Evolutionary conservation across 37 sponge, comb jelly and placozoan genomes (phyloP).

Genomic region (Halisarca cf. caerulea): DNA sequence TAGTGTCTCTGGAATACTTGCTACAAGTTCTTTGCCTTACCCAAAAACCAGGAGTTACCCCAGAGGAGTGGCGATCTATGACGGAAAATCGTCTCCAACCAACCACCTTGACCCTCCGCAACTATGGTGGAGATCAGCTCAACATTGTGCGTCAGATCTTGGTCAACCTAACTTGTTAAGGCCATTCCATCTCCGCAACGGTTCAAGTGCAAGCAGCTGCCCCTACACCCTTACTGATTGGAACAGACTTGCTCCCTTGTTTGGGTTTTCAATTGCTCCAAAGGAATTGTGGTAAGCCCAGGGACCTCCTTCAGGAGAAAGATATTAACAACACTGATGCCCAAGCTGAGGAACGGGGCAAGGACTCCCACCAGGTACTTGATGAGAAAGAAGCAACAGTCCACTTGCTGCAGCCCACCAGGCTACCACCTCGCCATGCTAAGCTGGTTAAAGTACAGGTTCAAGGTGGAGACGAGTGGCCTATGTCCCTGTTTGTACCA

Average conservation of each 20-base stretch:
- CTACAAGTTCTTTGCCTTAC: not conserved
- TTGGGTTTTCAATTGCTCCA: conserved; percentile 1
- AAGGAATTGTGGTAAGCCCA: not conserved
- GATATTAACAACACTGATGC: no score
- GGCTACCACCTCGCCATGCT: conserved; percentile 17
- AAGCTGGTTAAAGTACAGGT: not conserved
- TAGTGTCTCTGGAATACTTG: conserved; percentile 25
- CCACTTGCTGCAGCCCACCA: not conserved
- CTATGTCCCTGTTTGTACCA: no score
- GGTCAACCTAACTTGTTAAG: not conserved
- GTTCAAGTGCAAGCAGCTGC: conserved; percentile 48
- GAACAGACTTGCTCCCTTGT: conserved; percentile 44
- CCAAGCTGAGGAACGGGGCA: no score
- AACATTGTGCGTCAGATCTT: conserved; percentile 21
- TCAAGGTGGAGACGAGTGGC: no score
- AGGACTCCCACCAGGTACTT: no score
- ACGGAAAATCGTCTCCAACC: not conserved
- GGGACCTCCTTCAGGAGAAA: not conserved
- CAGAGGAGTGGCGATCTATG: not conserved
- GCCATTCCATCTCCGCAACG: not conserved
- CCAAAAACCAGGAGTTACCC: not conserved
- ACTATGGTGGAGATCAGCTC: not conserved
- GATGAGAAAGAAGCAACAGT: not conserved
- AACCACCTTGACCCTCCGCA: not conserved
- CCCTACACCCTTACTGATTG: conserved; percentile 39